Evolutionary conservation across 2,113 vertebrate species (phyloP), one percentile per base, ranked within the genome.

Genomic region (Coracopsis vasa): DNA sequence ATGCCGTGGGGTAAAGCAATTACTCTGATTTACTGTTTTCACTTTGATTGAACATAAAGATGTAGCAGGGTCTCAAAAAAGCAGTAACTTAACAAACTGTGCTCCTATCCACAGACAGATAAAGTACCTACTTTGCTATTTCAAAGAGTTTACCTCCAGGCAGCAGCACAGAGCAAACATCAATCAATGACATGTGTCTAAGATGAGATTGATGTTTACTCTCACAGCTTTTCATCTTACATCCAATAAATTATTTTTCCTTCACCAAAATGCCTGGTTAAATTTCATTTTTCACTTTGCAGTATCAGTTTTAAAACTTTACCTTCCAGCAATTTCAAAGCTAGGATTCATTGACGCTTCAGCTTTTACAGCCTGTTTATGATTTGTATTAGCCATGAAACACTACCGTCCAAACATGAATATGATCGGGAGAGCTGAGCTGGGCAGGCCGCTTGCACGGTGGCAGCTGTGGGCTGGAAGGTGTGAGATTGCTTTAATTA

Each of bases 21-120:
- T 98, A 98, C 95, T 97, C 97, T 98, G 98, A 98, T 98, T 98
- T 98, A 98, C 96, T 97, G 96, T 97, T 97, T 96, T 96, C 94
- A 97, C 95, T 95, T 95, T 92, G 95, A 97, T 93, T 98, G 97
- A 98, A 96, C 96, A 98, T 97, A 97, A 98, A 97, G 96, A 97
- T 94, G 94, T 95, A 89, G 94, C 88, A 78, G 69, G 90, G 94
- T 91, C 96, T 97, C 96, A 95, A 97, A 96, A 97, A 97, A 96
- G 92, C 95, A 95, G 82, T 93, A 97, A 96, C 91, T 96, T 97
- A 97, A 96, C 87, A 96, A 97, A 97, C 96, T 91, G 94, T 96
- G 92, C 84, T 96, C 93, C 95, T 93, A 97, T 62, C 84, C 94
- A 92, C 85, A 93, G 96, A 94, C 92, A 96, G 95, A 98, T 96